These are phyloP conservation scores for Hymenochirus boettgeri DNA, from an alignment of 2,113 vertebrate species.

Conservation along the genomic window DNA sequence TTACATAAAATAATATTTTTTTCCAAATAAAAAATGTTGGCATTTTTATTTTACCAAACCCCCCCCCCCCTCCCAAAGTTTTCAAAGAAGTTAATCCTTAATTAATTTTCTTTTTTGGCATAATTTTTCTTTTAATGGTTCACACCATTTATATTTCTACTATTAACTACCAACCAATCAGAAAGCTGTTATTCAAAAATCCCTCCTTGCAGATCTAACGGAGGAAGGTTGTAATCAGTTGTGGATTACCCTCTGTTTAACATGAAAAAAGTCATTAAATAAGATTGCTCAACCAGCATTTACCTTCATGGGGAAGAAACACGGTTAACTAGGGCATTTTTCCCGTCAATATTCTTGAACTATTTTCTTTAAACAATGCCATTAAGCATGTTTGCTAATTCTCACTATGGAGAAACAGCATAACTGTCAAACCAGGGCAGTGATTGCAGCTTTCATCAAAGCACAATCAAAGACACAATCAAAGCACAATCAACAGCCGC, in stretches of 20 bases:
- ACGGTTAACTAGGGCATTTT: not conserved
- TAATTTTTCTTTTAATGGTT: not conserved
- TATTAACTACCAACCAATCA: not conserved
- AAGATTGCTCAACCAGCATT: constrained; percentile 1
- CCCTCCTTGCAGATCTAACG: not conserved
- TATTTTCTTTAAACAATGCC: not conserved
- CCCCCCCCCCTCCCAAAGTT: too few species aligned
- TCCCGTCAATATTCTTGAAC: not conserved
- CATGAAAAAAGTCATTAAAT: not conserved
- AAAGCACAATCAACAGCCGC: not conserved
- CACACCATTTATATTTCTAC: not conserved
- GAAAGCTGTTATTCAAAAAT: not conserved
- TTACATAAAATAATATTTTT: not conserved
- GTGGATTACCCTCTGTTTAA: not conserved
- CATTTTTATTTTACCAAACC: not conserved
- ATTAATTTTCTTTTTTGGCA: not conserved
- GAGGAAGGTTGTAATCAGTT: not conserved
- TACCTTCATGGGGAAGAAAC: not conserved
- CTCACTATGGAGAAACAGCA: not conserved
- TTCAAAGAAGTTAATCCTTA: too few species aligned
- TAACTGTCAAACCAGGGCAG: not conserved
- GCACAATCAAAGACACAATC: too few species aligned
- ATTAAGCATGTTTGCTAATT: not conserved
- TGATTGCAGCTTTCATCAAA: not conserved
- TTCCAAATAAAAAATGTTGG: not conserved